A percentile compares a stretch with the other conserved stretches of the same genome.
phyloP scores from a whole-genome alignment of 2,888 invertebrate genomes.

The Drosophila maculinotata region DNA sequence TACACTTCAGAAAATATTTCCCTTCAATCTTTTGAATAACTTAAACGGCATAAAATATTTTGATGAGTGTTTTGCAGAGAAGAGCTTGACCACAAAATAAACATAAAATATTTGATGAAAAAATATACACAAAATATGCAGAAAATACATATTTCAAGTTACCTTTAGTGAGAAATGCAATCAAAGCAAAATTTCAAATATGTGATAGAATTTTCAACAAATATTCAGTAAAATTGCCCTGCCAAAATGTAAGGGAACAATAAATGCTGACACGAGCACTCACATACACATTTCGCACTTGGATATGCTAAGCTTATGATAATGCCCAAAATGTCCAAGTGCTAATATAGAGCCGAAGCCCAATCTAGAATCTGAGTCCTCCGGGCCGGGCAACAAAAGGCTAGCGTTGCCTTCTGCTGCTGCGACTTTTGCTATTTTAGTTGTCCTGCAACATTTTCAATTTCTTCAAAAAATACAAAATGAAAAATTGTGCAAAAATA shows the following conservation, averaged over 20 bases:
- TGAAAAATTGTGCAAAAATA: slow-evolving; percentile 58
- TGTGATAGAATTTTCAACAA: slow-evolving; percentile 39
- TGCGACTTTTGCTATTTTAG: slow-evolving; percentile 17
- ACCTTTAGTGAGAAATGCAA: slow-evolving; percentile 47
- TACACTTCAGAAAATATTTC: background rate
- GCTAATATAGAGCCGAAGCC: slow-evolving; percentile 56
- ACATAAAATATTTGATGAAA: slow-evolving; percentile 39
- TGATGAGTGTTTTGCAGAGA: slow-evolving; percentile 21
- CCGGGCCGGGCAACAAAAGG: slow-evolving; percentile 25
- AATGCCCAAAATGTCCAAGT: slow-evolving; percentile 56
- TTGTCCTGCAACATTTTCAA: slow-evolving; percentile 51
- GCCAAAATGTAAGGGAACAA: slow-evolving; percentile 36
- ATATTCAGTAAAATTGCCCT: slow-evolving; percentile 45
- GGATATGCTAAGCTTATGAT: slow-evolving; percentile 63
- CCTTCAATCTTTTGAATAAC: slow-evolving; percentile 29
- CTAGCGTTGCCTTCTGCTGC: slow-evolving; percentile 2
- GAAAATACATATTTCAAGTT: slow-evolving; percentile 33
- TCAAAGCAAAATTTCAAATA: slow-evolving; percentile 45
- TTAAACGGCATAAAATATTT: slow-evolving; percentile 36
- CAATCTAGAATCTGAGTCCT: slow-evolving; percentile 38
- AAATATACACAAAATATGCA: slow-evolving; percentile 21
- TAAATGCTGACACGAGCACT: slow-evolving; percentile 33
- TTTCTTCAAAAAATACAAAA: slow-evolving; percentile 49
- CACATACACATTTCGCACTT: slow-evolving; percentile 25
- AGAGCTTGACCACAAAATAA: slow-evolving; percentile 40